Conservation (phyloP, 2,797 vertebrate genomes). For the Delichon dasypus region DNA sequence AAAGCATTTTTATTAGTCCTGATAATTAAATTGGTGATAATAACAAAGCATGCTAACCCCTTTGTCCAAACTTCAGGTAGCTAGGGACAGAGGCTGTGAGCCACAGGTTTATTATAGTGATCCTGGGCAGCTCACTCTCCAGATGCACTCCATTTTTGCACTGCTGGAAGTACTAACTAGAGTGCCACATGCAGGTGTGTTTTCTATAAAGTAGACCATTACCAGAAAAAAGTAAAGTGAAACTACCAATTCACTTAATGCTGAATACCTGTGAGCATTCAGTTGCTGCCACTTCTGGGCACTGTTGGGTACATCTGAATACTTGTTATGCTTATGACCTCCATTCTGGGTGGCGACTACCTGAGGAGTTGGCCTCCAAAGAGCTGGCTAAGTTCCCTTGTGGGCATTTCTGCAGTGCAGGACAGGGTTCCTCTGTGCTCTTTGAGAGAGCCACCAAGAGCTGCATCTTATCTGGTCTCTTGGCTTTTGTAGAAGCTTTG, state of each 20-base stretch:
- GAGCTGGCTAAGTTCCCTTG: not conserved
- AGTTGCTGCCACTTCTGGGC: not conserved
- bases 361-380: not conserved
- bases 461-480: not conserved
- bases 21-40: not conserved
- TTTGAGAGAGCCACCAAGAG: not conserved
- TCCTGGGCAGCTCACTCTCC: not conserved
- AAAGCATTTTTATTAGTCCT: not conserved
- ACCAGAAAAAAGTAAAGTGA: constrained; percentile 1
- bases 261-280: not conserved
- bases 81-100: not conserved
- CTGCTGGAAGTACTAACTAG: constrained; percentile 24
- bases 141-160: not conserved
- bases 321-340: not conserved
- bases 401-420: not conserved
- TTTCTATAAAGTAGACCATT: constrained; percentile 25
- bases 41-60: not conserved
- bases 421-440: not conserved
- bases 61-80: not conserved
- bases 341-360: not conserved
- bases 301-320: not conserved
- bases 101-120: not conserved
- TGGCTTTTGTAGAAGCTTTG: not conserved
- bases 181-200: constrained; percentile 10
- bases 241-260: constrained; percentile 6